Conservation (phyloP, 2,113 vertebrate genomes). For the Cervus canadensis region DNA sequence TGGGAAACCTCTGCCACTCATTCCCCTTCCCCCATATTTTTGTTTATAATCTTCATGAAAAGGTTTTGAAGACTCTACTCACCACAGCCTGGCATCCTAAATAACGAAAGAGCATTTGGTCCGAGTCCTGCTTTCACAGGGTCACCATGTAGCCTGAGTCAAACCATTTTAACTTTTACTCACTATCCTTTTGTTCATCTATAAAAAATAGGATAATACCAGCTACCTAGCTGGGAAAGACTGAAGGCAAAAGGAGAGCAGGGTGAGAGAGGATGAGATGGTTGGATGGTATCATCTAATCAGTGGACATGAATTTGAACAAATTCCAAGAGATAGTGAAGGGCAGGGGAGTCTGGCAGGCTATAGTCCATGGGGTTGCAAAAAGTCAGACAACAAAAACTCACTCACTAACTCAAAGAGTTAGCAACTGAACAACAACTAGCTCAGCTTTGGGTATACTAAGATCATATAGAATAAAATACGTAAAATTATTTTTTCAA, state of each 20-base stretch:
- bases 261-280: not conserved
- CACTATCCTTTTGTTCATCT: not conserved
- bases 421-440: not conserved
- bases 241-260: not conserved
- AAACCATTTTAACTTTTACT: not conserved
- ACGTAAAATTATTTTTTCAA: not conserved
- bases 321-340: not conserved
- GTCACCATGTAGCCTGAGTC: not conserved
- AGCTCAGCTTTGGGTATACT: not conserved
- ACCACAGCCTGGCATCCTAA: not conserved
- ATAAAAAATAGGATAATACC: not conserved
- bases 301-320: not conserved
- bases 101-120: not conserved
- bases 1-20: not conserved
- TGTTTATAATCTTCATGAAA: not conserved
- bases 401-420: not conserved
- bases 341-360: not conserved
- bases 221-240: not conserved
- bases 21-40: not conserved
- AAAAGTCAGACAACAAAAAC: not conserved
- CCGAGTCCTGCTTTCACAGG: not conserved
- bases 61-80: not conserved
- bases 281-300: not conserved
- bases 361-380: not conserved
- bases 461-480: not conserved